A percentile compares a stretch with the other conserved stretches of the same genome.
These are phyloP conservation scores for Sericinus montela DNA, from an alignment of 2,888 invertebrate species.

Conservation along the genomic window DNA sequence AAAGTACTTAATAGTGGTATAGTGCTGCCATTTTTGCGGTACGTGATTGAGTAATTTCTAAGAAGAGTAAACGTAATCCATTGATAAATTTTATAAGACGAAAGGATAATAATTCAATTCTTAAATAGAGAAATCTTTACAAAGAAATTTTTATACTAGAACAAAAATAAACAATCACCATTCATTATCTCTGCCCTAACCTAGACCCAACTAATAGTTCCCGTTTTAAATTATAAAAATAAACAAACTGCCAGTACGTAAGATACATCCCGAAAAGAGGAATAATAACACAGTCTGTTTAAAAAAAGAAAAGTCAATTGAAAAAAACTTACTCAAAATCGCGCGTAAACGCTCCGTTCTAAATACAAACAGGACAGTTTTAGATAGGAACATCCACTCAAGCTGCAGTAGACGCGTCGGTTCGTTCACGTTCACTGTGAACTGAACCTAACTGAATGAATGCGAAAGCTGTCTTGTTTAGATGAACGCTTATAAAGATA, in stretches of 20 bases:
- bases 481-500: slow-evolving; percentile 22
- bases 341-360: slow-evolving; percentile 5
- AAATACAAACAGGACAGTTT: slow-evolving; percentile 12
- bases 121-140: too few species aligned
- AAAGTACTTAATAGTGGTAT: too few species aligned
- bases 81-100: too few species aligned
- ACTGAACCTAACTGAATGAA: slow-evolving; percentile 34
- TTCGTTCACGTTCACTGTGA: slow-evolving; percentile 30
- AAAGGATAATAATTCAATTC: too few species aligned
- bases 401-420: slow-evolving; percentile 22
- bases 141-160: too few species aligned
- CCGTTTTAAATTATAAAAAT: not conserved
- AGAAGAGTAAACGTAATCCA: too few species aligned
- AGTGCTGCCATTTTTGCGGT: too few species aligned
- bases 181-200: not conserved
- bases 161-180: too few species aligned
- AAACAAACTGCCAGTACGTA: not conserved
- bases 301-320: not conserved
- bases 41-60: too few species aligned
- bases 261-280: not conserved
- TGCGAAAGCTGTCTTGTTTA: slow-evolving; percentile 25
- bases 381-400: slow-evolving; percentile 9
- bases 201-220: not conserved
- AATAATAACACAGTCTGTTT: not conserved
- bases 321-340: slow-evolving; percentile 7